Evolutionary conservation across 2,113 vertebrate genomes (phyloP).

Genomic region (Mellivora capensis): DNA sequence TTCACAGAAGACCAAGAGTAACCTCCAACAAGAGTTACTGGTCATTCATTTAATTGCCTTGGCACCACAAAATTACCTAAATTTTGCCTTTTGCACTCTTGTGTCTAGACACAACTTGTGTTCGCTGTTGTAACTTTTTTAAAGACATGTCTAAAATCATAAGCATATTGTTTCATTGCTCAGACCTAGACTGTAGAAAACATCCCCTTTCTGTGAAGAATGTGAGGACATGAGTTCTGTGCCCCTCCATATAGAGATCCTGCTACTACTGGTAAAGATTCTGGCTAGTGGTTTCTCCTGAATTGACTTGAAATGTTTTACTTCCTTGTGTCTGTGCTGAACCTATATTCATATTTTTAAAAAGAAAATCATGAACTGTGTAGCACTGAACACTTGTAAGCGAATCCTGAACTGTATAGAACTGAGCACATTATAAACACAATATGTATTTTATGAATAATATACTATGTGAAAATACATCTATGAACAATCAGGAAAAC

Average conservation of each 20-base stretch:
- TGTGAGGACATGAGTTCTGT: background rate
- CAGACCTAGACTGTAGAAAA: background rate
- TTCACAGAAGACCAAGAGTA: background rate
- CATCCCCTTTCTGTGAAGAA: background rate
- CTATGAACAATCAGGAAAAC: background rate
- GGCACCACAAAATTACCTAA: background rate
- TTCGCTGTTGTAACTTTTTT: background rate
- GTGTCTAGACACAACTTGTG: background rate
- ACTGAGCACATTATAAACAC: background rate
- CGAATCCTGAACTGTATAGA: background rate
- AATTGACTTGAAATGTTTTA: background rate
- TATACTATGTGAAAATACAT: background rate
- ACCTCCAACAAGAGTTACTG: background rate
- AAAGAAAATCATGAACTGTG: background rate
- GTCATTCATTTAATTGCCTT: background rate
- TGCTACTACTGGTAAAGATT: background rate
- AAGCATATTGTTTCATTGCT: background rate
- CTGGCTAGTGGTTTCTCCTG: background rate
- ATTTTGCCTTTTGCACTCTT: background rate
- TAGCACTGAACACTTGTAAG: background rate
- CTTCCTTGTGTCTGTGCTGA: background rate
- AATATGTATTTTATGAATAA: background rate
- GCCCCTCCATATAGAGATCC: background rate
- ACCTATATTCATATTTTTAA: background rate
- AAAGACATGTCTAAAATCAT: background rate